A percentile compares a stretch with the other conserved stretches of the same genome.
phyloP scores from a whole-genome alignment of 1,140 invertebrate species.

The Contarinia nasturtii region DNA sequence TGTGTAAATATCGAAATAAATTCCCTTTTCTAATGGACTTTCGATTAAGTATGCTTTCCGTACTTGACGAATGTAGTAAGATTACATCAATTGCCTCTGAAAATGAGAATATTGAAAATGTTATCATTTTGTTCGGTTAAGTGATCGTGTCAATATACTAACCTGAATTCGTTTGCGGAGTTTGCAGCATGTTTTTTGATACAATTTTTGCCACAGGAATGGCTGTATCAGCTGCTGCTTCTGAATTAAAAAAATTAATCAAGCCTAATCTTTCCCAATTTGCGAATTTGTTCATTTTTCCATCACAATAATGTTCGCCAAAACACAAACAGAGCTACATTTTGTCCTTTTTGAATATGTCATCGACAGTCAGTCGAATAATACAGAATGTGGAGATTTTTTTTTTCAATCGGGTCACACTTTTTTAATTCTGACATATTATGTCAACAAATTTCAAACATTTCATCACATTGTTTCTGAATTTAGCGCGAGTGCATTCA shows the following conservation, averaged over 20 bases:
- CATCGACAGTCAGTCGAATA: no score
- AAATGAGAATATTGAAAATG: slow-evolving; percentile 11
- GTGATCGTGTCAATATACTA: not conserved
- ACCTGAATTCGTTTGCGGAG: not conserved
- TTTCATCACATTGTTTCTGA: no score
- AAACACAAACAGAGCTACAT: no score
- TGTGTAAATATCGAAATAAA: slow-evolving; percentile 26
- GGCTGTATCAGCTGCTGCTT: not conserved
- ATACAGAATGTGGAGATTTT: no score
- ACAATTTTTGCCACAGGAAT: not conserved
- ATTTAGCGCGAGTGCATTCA: no score
- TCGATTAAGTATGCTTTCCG: slow-evolving; percentile 22
- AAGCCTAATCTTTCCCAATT: not conserved
- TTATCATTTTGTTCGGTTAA: not conserved
- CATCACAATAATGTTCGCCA: no score
- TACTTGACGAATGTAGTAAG: slow-evolving; percentile 21
- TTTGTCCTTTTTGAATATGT: no score
- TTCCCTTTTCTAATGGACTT: slow-evolving; percentile 25
- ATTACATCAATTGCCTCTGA: slow-evolving; percentile 27
- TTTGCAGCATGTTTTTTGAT: not conserved
- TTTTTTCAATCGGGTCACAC: no score
- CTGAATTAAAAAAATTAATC: not conserved
- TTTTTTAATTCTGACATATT: no score
- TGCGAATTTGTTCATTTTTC: no score
- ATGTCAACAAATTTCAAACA: no score